These are phyloP conservation scores for Pluvianellus socialis DNA, from an alignment of 2,113 vertebrate species.

Conservation along the genomic window DNA sequence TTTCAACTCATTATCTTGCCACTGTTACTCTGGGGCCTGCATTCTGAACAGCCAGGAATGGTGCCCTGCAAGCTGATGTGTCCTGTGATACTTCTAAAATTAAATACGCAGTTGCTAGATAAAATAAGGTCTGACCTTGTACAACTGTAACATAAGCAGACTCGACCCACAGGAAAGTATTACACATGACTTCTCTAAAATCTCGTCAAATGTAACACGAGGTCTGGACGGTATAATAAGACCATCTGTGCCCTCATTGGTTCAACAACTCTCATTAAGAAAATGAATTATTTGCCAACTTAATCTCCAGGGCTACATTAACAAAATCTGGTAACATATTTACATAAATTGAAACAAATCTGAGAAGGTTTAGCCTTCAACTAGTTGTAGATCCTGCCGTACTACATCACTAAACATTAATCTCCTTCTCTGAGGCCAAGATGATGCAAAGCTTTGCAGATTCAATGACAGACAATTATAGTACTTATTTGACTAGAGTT, in stretches of 20 bases:
- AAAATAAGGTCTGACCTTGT: slow-evolving; percentile 85
- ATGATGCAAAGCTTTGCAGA: not conserved
- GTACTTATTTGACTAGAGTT: not conserved
- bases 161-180: slow-evolving; percentile 61
- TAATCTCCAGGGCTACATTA: not conserved
- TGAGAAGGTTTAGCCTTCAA: not conserved
- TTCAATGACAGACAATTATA: not conserved
- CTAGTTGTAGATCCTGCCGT: not conserved
- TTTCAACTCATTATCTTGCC: slow-evolving; percentile 74
- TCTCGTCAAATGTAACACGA: slow-evolving; percentile 69
- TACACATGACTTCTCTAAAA: slow-evolving; percentile 74
- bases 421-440: not conserved
- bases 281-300: slow-evolving; percentile 46
- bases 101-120: slow-evolving; percentile 78
- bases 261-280: slow-evolving; percentile 57
- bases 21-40: slow-evolving; percentile 71
- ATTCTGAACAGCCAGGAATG: slow-evolving; percentile 72
- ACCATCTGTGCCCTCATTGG: slow-evolving; percentile 61
- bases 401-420: not conserved
- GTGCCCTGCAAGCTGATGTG: slow-evolving; percentile 60
- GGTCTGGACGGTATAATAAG: slow-evolving; percentile 48
- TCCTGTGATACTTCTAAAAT: slow-evolving; percentile 81
- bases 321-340: not conserved
- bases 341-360: not conserved
- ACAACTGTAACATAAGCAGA: slow-evolving; percentile 73